Conservation (phyloP, 2,797 vertebrate species). For the Ceyx erithaca region DNA sequence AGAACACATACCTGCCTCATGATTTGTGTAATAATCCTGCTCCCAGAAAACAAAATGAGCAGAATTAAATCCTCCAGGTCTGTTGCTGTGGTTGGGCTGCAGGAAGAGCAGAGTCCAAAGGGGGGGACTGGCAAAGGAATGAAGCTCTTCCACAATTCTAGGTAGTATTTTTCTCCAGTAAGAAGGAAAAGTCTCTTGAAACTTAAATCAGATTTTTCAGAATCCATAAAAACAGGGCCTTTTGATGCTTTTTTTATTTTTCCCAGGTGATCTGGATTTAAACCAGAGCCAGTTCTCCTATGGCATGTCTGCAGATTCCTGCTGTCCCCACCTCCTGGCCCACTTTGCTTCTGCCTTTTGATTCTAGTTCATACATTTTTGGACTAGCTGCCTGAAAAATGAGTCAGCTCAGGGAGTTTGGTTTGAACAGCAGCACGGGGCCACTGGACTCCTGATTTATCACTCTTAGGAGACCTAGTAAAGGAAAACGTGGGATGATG, state of each 20-base stretch:
- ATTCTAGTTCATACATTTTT: background rate
- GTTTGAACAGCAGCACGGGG: background rate
- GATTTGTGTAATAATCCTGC: too few species aligned
- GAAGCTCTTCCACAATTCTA: background rate
- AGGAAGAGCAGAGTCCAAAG: background rate
- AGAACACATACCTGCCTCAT: background rate
- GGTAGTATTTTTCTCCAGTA: background rate
- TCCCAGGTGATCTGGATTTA: too few species aligned
- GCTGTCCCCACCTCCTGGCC: background rate
- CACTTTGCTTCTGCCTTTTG: background rate
- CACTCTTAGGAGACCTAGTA: background rate
- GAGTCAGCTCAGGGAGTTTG: fast-evolving
- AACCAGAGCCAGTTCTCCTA: background rate
- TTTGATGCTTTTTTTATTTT: fast-evolving
- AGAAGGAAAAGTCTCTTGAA: background rate
- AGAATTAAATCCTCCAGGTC: background rate
- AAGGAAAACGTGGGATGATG: fast-evolving
- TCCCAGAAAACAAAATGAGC: background rate
- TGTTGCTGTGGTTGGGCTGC: background rate
- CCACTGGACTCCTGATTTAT: background rate
- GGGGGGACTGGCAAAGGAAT: background rate
- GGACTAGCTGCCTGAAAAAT: background rate
- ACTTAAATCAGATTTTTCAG: background rate
- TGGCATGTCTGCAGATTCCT: fast-evolving
- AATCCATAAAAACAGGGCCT: background rate